phyloP scores from a whole-genome alignment of 1,140 invertebrate species.

The Schlechtendalia chinensis region DNA sequence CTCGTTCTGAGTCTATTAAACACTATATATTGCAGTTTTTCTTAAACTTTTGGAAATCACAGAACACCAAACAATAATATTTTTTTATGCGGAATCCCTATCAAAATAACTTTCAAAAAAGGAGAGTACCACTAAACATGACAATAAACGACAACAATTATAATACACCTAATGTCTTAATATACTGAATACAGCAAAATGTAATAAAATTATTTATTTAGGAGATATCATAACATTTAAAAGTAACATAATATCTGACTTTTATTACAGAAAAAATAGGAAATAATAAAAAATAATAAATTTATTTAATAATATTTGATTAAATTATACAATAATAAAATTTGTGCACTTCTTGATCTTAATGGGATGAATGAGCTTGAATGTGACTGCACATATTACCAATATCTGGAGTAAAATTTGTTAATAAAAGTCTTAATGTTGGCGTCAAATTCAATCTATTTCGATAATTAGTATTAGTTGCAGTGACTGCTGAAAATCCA shows the following conservation, averaged over 20 bases:
- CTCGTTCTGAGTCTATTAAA: too few relatives aligned
- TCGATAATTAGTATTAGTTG: neutral
- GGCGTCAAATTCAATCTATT: conserved; percentile 15
- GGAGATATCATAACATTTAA: too few relatives aligned
- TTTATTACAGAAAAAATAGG: neutral
- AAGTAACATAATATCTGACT: neutral
- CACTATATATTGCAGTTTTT: neutral
- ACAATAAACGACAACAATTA: too few relatives aligned
- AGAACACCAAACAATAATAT: neutral
- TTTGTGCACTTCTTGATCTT: neutral
- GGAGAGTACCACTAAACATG: too few relatives aligned
- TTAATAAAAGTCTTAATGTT: conserved; percentile 2
- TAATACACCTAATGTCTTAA: too few relatives aligned
- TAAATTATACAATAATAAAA: neutral
- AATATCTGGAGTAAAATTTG: conserved; percentile 12
- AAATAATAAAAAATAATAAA: too few relatives aligned
- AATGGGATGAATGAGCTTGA: neutral
- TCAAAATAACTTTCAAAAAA: too few relatives aligned
- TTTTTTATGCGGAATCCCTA: neutral
- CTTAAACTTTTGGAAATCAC: neutral
- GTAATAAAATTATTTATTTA: too few relatives aligned
- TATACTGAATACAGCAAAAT: too few relatives aligned
- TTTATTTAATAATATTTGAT: too few relatives aligned
- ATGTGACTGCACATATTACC: neutral
- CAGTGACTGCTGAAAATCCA: neutral